Evolutionary conservation across 2,888 invertebrate species (phyloP).

Genomic region (Yponomeuta evonymella): DNA sequence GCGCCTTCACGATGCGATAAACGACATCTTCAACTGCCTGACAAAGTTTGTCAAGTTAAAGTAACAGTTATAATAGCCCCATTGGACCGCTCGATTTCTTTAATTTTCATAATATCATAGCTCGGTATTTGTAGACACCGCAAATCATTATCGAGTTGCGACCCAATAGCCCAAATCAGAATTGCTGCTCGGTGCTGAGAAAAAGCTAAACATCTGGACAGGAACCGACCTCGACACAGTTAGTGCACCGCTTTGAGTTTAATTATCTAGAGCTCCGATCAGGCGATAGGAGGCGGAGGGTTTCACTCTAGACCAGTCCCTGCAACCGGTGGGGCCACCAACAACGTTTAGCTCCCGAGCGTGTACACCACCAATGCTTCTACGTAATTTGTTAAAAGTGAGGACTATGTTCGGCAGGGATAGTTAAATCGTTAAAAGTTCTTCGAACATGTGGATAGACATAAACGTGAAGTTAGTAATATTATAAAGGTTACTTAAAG

Average conservation of each 20-base stretch:
- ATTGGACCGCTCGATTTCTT: not conserved
- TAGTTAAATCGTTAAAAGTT: not conserved
- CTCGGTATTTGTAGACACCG: slow-evolving; percentile 7
- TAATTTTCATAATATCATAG: not conserved
- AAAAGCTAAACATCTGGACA: slow-evolving; percentile 29
- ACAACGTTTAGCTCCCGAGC: not conserved
- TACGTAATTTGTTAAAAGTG: not conserved
- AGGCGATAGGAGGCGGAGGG: slow-evolving; percentile 4
- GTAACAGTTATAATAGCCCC: not conserved
- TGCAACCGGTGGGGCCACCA: not conserved
- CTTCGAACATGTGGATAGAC: not conserved
- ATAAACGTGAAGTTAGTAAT: not conserved
- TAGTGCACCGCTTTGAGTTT: slow-evolving; percentile 50
- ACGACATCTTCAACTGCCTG: not conserved
- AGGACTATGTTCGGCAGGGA: not conserved
- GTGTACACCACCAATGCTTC: not conserved
- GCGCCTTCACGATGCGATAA: not conserved
- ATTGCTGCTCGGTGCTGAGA: slow-evolving; percentile 22
- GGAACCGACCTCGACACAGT: slow-evolving; percentile 55
- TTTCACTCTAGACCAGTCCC: slow-evolving; percentile 4
- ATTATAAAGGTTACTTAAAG: not conserved
- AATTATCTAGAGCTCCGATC: slow-evolving; percentile 35
- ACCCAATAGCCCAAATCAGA: slow-evolving; percentile 42
- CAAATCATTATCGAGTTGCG: slow-evolving; percentile 31
- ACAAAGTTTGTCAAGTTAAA: not conserved